These are phyloP conservation scores for Heliconius erato DNA, from an alignment of 2,888 invertebrate genomes.

Conservation along the genomic window DNA sequence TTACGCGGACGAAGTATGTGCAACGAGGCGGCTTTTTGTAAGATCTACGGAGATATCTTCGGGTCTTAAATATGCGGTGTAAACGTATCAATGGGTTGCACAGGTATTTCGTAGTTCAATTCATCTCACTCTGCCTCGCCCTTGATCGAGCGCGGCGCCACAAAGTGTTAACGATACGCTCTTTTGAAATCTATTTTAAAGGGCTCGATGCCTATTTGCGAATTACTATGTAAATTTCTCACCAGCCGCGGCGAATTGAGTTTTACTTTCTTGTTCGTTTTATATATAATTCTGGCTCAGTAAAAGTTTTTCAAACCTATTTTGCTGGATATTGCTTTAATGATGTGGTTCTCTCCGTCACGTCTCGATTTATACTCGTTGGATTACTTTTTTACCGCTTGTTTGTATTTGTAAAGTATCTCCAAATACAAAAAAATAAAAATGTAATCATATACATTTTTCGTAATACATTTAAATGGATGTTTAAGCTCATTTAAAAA, in stretches of 20 bases:
- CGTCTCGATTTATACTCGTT: constrained; percentile 28
- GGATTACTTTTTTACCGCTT: constrained; percentile 21
- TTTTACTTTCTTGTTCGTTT: constrained; percentile 45
- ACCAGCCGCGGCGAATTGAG: constrained; percentile 55
- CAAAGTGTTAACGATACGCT: constrained; percentile 52
- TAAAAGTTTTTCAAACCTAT: constrained; percentile 31
- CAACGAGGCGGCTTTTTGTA: constrained; percentile 70
- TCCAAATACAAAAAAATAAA: neutral
- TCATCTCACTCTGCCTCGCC: constrained; percentile 57
- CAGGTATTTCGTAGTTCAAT: constrained; percentile 64
- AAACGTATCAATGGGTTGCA: constrained; percentile 71
- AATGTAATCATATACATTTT: neutral
- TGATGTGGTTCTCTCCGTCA: constrained; percentile 27
- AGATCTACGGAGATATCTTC: constrained; percentile 77
- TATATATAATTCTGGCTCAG: constrained; percentile 30
- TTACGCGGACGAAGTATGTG: constrained; percentile 70
- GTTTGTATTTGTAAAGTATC: constrained; percentile 13
- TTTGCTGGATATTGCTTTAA: constrained; percentile 27
- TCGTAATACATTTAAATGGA: neutral
- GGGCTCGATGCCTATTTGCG: constrained; percentile 50
- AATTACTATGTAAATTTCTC: constrained; percentile 53
- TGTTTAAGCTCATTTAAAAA: neutral
- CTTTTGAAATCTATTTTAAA: constrained; percentile 50
- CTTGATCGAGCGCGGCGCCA: constrained; percentile 52
- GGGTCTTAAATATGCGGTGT: constrained; percentile 71